Conservation (phyloP, 2,797 vertebrate species). For the Sebastes itinus region DNA sequence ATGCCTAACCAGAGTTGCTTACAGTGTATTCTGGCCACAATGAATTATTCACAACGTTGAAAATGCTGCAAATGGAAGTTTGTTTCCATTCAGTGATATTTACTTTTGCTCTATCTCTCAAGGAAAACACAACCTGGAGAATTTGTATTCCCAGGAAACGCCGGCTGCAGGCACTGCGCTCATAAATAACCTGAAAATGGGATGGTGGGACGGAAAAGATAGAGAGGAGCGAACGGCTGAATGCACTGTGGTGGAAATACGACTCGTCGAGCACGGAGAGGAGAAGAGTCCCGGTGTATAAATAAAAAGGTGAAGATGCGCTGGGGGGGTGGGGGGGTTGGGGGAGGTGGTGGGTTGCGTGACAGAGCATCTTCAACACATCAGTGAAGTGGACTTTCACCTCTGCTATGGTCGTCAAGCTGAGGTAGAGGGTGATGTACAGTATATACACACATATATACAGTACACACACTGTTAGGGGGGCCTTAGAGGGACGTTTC, state of each 20-base stretch:
- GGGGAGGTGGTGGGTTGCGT: constrained; percentile 40
- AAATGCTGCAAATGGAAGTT: constrained; percentile 30
- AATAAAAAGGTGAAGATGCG: constrained; percentile 37
- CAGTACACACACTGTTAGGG: constrained; percentile 1
- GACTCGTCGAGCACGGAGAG: constrained; percentile 1
- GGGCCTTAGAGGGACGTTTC: background rate
- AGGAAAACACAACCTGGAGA: constrained; percentile 36
- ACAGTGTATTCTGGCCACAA: background rate
- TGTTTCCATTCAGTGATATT: constrained; percentile 27
- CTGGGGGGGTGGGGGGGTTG: background rate
- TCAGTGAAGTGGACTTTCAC: constrained; percentile 30
- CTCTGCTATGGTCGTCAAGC: constrained; percentile 8
- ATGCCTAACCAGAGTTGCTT: constrained; percentile 1
- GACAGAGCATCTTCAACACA: constrained; percentile 25
- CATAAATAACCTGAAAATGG: constrained; percentile 60
- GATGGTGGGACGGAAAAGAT: background rate
- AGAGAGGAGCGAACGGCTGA: background rate
- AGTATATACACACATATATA: background rate
- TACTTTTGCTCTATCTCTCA: constrained; percentile 37
- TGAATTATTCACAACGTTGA: constrained; percentile 41
- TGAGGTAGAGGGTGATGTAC: background rate
- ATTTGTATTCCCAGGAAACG: constrained; percentile 41
- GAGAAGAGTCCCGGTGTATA: background rate
- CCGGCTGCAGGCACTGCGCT: constrained; percentile 10
- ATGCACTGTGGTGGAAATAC: constrained; percentile 15